Evolutionary conservation across 2,888 invertebrate genomes (phyloP).

Genomic region (Aspidiotus rigidus): DNA sequence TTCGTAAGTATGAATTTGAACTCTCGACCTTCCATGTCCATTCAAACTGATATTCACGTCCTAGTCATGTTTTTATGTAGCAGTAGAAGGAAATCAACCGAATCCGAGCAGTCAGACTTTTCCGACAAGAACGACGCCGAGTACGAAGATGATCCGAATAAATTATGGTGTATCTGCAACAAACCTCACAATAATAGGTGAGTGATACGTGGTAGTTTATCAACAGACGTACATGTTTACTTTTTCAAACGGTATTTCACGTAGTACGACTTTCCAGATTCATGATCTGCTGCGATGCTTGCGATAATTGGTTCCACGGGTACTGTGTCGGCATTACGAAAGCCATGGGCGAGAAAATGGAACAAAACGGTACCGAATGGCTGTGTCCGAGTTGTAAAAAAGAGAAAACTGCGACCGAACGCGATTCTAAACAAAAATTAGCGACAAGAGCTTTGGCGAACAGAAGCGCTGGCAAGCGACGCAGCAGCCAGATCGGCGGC

Average conservation of each 20-base stretch:
- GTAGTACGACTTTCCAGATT: constrained; percentile 49
- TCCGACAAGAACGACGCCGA: constrained; percentile 51
- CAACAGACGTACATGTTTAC: not conserved
- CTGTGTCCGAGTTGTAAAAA: constrained; percentile 73
- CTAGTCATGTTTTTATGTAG: too few species aligned
- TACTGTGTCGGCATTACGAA: constrained; percentile 89
- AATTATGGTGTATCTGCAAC: constrained; percentile 90
- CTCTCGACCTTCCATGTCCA: too few species aligned
- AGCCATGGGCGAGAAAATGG: constrained; percentile 85
- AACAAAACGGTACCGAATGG: constrained; percentile 79
- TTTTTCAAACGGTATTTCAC: not conserved
- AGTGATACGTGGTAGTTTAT: not conserved
- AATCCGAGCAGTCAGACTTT: not conserved
- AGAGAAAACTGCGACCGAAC: constrained; percentile 43
- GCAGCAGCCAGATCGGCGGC: not conserved
- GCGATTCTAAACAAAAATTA: constrained; percentile 24
- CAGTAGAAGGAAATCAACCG: not conserved
- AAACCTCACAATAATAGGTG: constrained; percentile 77
- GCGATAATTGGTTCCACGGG: constrained; percentile 98
- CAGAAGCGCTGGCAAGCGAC: constrained; percentile 5
- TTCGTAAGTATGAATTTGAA: not conserved
- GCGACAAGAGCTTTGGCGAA: constrained; percentile 4
- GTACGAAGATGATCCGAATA: constrained; percentile 88
- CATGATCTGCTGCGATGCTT: constrained; percentile 94
- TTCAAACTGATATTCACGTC: too few species aligned